Percentiles rank a stretch among this genome's conserved stretches.
phyloP scores from a whole-genome alignment of 2,113 vertebrate species.

The Merops nubicus region DNA sequence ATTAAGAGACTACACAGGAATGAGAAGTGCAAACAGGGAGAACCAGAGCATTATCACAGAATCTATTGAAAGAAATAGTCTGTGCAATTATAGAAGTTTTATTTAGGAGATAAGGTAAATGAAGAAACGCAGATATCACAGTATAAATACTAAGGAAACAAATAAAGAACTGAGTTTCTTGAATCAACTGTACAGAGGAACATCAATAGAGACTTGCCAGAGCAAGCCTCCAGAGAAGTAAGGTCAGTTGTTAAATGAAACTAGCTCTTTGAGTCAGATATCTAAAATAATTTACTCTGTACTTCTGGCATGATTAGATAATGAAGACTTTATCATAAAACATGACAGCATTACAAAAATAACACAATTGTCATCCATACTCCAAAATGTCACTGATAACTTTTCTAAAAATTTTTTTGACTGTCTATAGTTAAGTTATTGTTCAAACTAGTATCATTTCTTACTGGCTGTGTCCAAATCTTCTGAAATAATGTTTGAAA shows the following conservation, averaged over 20 bases:
- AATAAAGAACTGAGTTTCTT: not conserved
- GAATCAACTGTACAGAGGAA: not conserved
- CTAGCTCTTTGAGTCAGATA: not conserved
- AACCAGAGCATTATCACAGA: not conserved
- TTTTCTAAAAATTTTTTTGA: not conserved
- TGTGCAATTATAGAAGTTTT: not conserved
- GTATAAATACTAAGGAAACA: not conserved
- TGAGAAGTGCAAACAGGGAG: not conserved
- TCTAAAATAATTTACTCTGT: not conserved
- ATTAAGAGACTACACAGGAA: not conserved
- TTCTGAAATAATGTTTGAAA: not conserved
- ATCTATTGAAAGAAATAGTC: not conserved
- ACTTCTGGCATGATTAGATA: not conserved
- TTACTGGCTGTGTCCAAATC: not conserved
- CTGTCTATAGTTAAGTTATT: not conserved
- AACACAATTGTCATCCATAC: not conserved
- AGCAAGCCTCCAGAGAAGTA: not conserved
- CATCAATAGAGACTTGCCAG: constrained; percentile 22
- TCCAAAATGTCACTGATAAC: not conserved
- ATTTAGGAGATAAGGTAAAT: not conserved
- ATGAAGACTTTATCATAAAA: not conserved
- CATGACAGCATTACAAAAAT: not conserved
- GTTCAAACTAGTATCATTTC: not conserved
- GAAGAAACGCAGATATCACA: not conserved
- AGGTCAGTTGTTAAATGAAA: not conserved